Evolutionary conservation across 64 coral and sea anemone genomes (phyloP), one percentile per base, ranked within the genome.

Genomic region (Trachythela sp.): DNA sequence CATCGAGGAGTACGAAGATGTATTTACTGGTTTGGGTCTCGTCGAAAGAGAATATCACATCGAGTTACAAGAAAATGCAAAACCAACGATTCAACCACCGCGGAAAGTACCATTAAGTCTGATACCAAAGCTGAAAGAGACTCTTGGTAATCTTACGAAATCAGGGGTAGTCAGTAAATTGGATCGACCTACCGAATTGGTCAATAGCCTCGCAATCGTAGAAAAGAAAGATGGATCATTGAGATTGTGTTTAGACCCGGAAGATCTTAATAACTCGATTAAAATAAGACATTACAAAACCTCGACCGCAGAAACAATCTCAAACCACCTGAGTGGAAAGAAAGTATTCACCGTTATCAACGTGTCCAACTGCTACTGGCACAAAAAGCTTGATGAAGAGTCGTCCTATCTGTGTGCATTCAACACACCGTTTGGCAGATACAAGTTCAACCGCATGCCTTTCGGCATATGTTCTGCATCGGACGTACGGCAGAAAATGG

Each of bases 241-340:
- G 8, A 42, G 86, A 39, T 48, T 93, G 31, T 89, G 92, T 35
- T 86, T 94, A 68, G 92, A 94, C 83, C 92, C 92, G 48, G 86
- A 90, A 38, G 84, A 94, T 39, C 64, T 89, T 3, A 89, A 89
- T 40, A 83, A 93, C 36, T 84, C 52, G 48, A 93, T 88, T 36
- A 92, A 92, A 33, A 13, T 85, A 29, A 71, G 77, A 24, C 35
- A 92, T 34, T 88, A 92, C 76, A 84, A 83, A 39, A 15, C 91
- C 41, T 77, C 87, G 36, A 64, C 87, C 34, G 49, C 72, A 70
- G 91, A 92, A 76, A 42, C 51, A 40, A 60, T 94, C 22, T 84
- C 88, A 18, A 87, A 59, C 33, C 85, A 90, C 22, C 70, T 90
- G 9, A 90, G 54, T 83, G 84, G 92, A 50, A 94, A 87, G 31